A percentile compares a stretch with the other conserved stretches of the same genome.
Evolutionary conservation across 2,113 vertebrate genomes (phyloP).

Genomic region (Ptyas mucosa): DNA sequence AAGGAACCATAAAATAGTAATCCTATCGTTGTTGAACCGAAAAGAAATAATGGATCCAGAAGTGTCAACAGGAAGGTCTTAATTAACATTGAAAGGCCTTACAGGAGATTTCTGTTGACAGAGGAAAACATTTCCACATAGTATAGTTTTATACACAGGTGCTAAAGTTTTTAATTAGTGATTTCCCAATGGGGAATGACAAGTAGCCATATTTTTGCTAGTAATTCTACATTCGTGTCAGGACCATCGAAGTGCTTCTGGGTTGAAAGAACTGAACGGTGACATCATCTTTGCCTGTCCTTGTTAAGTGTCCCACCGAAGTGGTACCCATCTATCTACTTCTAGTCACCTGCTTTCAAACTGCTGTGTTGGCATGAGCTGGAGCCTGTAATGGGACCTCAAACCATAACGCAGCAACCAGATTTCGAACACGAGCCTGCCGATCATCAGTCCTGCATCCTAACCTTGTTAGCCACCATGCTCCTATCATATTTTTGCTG

Average conservation of each 20-base stretch:
- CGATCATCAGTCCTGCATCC: neutral
- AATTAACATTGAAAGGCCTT: neutral
- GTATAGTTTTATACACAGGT: neutral
- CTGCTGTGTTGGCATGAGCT: neutral
- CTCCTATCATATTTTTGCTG: neutral
- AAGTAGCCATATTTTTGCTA: neutral
- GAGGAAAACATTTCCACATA: neutral
- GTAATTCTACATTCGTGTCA: neutral
- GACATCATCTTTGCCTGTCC: neutral
- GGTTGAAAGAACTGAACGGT: neutral
- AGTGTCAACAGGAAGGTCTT: neutral
- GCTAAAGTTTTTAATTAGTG: neutral
- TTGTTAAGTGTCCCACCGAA: neutral
- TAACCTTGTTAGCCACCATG: neutral
- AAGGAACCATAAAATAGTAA: neutral
- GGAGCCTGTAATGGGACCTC: neutral
- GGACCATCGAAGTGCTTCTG: neutral
- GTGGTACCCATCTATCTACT: neutral
- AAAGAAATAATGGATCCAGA: neutral
- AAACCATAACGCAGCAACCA: neutral
- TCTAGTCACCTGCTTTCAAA: neutral
- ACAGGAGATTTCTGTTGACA: neutral
- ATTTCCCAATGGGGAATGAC: neutral
- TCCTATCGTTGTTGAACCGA: neutral
- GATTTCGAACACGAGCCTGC: neutral